Conservation (phyloP, 2,113 vertebrate genomes). For the Mirounga angustirostris region DNA sequence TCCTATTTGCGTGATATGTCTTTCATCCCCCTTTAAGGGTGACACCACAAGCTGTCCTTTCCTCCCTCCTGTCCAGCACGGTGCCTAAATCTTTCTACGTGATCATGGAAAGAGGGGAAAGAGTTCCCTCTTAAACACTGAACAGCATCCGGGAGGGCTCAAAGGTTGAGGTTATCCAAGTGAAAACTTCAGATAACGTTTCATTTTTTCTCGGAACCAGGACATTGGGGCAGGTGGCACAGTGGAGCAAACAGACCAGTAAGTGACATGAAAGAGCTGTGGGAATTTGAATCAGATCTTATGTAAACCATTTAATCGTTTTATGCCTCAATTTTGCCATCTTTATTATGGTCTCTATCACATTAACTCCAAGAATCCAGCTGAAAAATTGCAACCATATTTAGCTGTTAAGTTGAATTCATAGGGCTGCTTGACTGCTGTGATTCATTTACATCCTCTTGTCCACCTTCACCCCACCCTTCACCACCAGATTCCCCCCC, state of each 20-base stretch:
- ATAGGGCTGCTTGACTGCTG: background rate
- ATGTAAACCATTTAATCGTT: background rate
- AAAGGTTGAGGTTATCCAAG: background rate
- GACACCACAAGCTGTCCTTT: background rate
- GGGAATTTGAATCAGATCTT: background rate
- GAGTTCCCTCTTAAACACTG: background rate
- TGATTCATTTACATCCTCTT: background rate
- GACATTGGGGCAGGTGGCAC: background rate
- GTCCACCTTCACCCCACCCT: background rate
- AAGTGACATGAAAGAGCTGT: background rate
- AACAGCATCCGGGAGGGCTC: background rate
- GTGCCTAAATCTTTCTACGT: background rate
- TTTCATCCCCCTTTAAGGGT: background rate
- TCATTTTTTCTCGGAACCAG: background rate
- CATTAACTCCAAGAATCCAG: background rate
- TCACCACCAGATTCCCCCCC: background rate
- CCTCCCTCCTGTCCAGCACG: background rate
- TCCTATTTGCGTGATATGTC: background rate
- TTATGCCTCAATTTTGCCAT: conserved; percentile 8
- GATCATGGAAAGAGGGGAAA: background rate
- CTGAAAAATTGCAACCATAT: background rate
- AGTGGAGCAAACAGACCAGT: background rate
- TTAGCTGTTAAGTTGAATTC: background rate
- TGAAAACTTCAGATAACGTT: background rate
- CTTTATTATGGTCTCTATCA: background rate